A percentile compares a stretch with the other conserved stretches of the same genome.
Evolutionary conservation across 92 coral and sea anemone genomes (phyloP).

Genomic region (Zoanthus gigantus): DNA sequence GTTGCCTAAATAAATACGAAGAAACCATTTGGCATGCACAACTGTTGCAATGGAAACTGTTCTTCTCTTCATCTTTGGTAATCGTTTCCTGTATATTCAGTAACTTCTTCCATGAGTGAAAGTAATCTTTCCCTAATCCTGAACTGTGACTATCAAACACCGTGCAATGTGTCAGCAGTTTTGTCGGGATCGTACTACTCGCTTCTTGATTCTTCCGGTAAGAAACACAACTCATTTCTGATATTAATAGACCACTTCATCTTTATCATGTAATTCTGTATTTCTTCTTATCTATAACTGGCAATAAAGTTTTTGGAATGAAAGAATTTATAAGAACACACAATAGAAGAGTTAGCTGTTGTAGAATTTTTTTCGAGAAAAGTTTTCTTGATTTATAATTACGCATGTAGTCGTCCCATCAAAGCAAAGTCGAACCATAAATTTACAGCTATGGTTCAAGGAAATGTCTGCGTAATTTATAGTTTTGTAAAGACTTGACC

Average conservation of each 20-base stretch:
- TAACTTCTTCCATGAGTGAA: neutral
- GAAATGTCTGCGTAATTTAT: no score
- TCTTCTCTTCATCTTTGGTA: neutral
- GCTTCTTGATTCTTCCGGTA: slow-evolving; percentile 29
- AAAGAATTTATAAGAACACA: no score
- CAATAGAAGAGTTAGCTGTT: no score
- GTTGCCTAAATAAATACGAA: neutral
- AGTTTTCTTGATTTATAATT: no score
- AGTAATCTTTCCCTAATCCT: neutral
- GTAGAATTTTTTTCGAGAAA: no score
- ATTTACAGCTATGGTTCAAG: no score
- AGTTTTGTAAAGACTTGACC: neutral
- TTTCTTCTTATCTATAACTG: neutral
- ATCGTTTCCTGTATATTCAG: neutral
- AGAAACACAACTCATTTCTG: neutral
- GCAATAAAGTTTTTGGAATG: no score
- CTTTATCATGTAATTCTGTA: neutral
- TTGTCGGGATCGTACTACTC: neutral
- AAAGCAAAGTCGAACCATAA: no score
- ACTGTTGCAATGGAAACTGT: neutral
- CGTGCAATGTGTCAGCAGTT: slow-evolving; percentile 13
- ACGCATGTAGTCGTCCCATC: no score
- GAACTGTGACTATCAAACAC: neutral
- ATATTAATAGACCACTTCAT: neutral
- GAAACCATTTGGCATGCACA: neutral